Conservation (phyloP, 2,888 invertebrate genomes). For the Thelaira solivaga region DNA sequence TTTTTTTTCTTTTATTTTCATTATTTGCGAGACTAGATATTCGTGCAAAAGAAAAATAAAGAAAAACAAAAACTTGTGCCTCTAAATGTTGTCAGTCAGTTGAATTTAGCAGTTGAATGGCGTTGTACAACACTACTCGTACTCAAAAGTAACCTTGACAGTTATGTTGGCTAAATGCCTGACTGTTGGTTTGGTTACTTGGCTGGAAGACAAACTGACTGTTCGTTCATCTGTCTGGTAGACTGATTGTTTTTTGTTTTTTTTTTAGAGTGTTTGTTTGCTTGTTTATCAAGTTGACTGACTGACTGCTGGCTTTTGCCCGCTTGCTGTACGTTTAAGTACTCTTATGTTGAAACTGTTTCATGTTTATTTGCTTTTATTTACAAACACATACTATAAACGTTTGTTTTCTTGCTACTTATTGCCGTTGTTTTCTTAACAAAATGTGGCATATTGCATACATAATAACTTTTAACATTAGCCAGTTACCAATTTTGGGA, state of each 20-base stretch:
- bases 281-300: conserved; percentile 5
- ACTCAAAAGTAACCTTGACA: conserved; percentile 58
- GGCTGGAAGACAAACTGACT: neutral
- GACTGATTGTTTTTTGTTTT: conserved; percentile 1
- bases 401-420: neutral
- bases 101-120: conserved; percentile 49
- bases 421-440: conserved; percentile 17
- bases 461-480: conserved; percentile 64
- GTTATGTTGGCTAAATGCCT: conserved; percentile 35
- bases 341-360: conserved; percentile 24
- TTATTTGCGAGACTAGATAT: neutral
- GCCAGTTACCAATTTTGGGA: conserved; percentile 73
- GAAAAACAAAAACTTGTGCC: conserved; percentile 33
- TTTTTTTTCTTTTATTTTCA: neutral
- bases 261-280: conserved; percentile 1
- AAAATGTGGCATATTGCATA: conserved; percentile 47
- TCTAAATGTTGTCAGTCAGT: conserved; percentile 47
- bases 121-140: conserved; percentile 48
- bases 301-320: neutral
- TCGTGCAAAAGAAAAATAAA: neutral
- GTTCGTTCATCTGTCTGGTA: neutral
- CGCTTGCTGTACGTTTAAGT: neutral
- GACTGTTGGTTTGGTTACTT: neutral
- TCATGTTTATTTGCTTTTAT: conserved; percentile 29
- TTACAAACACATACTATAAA: too few species aligned